A percentile compares a stretch with the other conserved stretches of the same genome.
Evolutionary conservation across 2,888 invertebrate species (phyloP).

Genomic region (Pandemis heparana): DNA sequence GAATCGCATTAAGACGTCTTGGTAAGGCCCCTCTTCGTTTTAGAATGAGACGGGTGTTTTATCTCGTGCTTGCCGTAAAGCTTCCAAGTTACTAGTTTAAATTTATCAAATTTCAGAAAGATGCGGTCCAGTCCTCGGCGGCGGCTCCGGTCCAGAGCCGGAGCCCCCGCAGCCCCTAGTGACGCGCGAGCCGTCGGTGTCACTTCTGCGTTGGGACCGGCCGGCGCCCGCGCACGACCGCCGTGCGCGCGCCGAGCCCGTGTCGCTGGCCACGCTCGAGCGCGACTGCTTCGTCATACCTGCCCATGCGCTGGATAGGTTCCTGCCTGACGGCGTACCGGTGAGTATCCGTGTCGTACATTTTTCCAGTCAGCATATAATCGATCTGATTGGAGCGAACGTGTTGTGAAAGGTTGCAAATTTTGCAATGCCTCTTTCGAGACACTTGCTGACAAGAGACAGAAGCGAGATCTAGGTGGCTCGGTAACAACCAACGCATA

Average conservation of each 20-base stretch:
- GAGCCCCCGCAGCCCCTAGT: slow-evolving; percentile 91
- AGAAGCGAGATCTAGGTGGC: too few species aligned
- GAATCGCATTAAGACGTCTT: too few species aligned
- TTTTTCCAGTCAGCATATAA: too few species aligned
- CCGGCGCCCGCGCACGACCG: slow-evolving; percentile 75
- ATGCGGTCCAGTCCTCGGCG: slow-evolving; percentile 90
- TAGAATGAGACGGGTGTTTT: too few species aligned
- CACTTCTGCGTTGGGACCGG: slow-evolving; percentile 82
- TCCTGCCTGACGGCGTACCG: slow-evolving; percentile 95
- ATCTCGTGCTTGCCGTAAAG: too few species aligned
- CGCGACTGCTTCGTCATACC: slow-evolving; percentile 97
- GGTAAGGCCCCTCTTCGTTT: too few species aligned
- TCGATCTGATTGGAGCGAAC: too few species aligned
- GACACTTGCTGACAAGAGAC: too few species aligned
- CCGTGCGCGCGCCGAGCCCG: slow-evolving; percentile 87
- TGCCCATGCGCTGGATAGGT: slow-evolving; percentile 94
- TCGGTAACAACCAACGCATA: too few species aligned
- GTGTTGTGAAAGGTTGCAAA: too few species aligned
- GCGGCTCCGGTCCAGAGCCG: slow-evolving; percentile 86
- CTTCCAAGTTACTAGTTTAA: not conserved
- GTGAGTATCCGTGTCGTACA: slow-evolving; percentile 75
- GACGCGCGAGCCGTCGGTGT: slow-evolving; percentile 88
- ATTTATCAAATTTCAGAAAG: slow-evolving; percentile 83
- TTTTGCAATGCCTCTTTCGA: too few species aligned
- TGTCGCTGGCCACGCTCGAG: slow-evolving; percentile 93